These are phyloP conservation scores for Thereva unica DNA, from an alignment of 2,888 invertebrate genomes.

Conservation along the genomic window DNA sequence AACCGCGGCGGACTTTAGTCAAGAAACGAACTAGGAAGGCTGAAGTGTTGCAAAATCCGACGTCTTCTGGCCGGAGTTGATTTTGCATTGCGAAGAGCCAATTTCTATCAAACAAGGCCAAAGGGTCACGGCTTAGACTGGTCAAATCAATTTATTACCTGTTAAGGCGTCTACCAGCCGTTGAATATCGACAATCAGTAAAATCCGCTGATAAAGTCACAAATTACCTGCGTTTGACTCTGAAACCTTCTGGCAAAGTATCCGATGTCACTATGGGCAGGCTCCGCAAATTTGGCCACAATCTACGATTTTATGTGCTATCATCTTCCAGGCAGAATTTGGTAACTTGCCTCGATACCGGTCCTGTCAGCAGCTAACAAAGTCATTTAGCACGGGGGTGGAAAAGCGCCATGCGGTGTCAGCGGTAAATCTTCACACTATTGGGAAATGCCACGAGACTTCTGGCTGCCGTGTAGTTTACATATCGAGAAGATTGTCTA, in stretches of 20 bases:
- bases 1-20: no score
- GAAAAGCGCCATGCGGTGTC: constrained; percentile 22
- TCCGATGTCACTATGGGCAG: no score
- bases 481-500: constrained; percentile 9
- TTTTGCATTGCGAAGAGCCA: constrained; percentile 12
- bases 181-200: constrained; percentile 17
- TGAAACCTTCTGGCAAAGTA: constrained; percentile 17
- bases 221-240: constrained; percentile 17
- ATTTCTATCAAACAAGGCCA: constrained; percentile 12
- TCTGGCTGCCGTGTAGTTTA: constrained; percentile 15
- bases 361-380: constrained; percentile 4
- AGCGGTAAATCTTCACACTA: constrained; percentile 8
- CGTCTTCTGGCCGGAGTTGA: constrained; percentile 3
- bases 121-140: constrained; percentile 32
- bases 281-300: no score
- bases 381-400: constrained; percentile 13
- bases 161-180: constrained; percentile 7
- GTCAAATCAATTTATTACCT: constrained; percentile 30
- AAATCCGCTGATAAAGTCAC: constrained; percentile 18
- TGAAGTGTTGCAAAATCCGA: constrained; percentile 7
- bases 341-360: constrained; percentile 11
- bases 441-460: neutral
- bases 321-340: no score
- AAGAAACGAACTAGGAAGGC: constrained; percentile 15
- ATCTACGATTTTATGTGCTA: no score